These are phyloP conservation scores for Penaeus indicus DNA, from an alignment of 1,140 invertebrate species.

Conservation along the genomic window DNA sequence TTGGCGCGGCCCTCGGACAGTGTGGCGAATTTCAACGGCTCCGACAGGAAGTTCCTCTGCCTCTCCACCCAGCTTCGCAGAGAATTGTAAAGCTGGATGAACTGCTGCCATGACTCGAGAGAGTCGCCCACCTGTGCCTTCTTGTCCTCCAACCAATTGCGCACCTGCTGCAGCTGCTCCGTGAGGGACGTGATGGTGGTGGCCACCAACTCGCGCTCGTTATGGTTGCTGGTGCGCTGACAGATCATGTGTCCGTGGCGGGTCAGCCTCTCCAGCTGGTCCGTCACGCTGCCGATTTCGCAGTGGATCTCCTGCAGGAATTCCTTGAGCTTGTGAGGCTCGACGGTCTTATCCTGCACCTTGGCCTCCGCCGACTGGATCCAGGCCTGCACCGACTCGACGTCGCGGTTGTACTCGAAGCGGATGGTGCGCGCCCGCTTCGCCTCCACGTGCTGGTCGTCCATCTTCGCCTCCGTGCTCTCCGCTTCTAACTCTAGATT, in stretches of 20 bases:
- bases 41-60: slow-evolving; percentile 82
- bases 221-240: slow-evolving; percentile 82
- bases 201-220: slow-evolving; percentile 82
- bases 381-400: slow-evolving; percentile 87
- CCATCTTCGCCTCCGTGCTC: slow-evolving; percentile 81
- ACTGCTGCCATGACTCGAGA: slow-evolving; percentile 88
- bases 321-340: slow-evolving; percentile 83
- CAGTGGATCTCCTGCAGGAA: slow-evolving; percentile 81
- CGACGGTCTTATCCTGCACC: slow-evolving; percentile 83
- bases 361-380: slow-evolving; percentile 84
- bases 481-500: slow-evolving; percentile 79
- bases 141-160: slow-evolving; percentile 64
- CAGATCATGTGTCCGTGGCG: slow-evolving; percentile 83
- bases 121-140: slow-evolving; percentile 82
- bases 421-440: slow-evolving; percentile 86
- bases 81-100: slow-evolving; percentile 84
- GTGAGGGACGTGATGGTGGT: slow-evolving; percentile 82
- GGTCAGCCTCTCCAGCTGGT: slow-evolving; percentile 83
- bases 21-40: slow-evolving; percentile 82
- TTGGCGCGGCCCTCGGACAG: slow-evolving; percentile 86
- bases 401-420: slow-evolving; percentile 82
- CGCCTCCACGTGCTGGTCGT: slow-evolving; percentile 87
- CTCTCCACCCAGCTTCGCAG: slow-evolving; percentile 87
- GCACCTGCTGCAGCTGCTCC: slow-evolving; percentile 83
- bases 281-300: slow-evolving; percentile 80